These are phyloP conservation scores for Dascyllus trimaculatus DNA, from an alignment of 2,113 vertebrate genomes.

Conservation along the genomic window DNA sequence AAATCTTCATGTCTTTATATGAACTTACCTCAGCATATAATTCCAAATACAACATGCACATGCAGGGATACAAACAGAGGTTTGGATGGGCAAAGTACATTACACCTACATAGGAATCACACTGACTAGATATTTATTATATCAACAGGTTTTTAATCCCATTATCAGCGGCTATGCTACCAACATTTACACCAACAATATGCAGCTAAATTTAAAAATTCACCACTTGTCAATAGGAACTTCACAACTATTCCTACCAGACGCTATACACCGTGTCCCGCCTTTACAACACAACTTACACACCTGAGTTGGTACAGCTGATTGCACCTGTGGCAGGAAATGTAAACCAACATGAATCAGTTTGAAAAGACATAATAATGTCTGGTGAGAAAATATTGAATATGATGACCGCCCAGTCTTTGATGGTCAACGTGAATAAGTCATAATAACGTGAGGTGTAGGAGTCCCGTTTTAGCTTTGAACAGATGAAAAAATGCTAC, in stretches of 20 bases:
- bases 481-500: background rate
- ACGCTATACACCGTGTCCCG: background rate
- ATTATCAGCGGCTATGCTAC: constrained; percentile 12
- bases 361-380: background rate
- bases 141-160: background rate
- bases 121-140: background rate
- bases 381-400: background rate
- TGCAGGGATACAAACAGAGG: background rate
- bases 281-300: constrained; percentile 44
- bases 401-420: background rate
- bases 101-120: background rate
- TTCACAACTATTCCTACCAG: constrained; percentile 1
- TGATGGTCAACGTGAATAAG: too few relatives aligned
- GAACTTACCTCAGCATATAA: background rate
- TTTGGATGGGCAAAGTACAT: background rate
- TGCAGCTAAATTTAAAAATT: constrained; percentile 2
- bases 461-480: too few relatives aligned
- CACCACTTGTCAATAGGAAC: background rate
- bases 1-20: background rate
- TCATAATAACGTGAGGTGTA: background rate
- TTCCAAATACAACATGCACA: background rate
- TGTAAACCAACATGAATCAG: constrained; percentile 33
- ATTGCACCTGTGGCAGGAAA: constrained; percentile 54
- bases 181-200: background rate
- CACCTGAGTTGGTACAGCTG: constrained; percentile 36